A percentile compares a stretch with the other conserved stretches of the same genome.
These are phyloP conservation scores for Rhizoglyphus robini DNA, from an alignment of 1,140 invertebrate species.

Conservation along the genomic window DNA sequence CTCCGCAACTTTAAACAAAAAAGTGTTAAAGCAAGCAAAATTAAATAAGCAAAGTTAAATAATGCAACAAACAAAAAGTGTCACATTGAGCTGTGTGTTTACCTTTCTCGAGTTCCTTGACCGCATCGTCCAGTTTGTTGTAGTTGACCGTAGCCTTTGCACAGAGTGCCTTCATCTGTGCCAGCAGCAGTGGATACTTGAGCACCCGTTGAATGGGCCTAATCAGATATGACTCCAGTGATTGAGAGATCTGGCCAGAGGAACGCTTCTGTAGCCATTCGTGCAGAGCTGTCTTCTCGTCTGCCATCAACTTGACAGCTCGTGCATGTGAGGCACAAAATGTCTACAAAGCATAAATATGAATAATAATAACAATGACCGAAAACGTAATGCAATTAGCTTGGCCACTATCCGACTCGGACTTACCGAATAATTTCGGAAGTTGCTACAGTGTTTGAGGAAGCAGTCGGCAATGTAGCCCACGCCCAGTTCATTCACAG, in stretches of 20 bases:
- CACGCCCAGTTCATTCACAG: slow-evolving; percentile 3
- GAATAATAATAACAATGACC: not conserved
- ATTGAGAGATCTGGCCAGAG: slow-evolving; percentile 18
- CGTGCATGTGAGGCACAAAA: slow-evolving; percentile 98
- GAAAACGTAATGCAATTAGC: not conserved
- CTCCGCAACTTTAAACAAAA: slow-evolving; percentile 69
- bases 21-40: slow-evolving; percentile 82
- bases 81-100: too few relatives aligned
- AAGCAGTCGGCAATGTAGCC: slow-evolving; percentile 14
- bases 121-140: slow-evolving; percentile 54
- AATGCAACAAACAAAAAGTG: too few relatives aligned
- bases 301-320: slow-evolving; percentile 83
- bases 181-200: slow-evolving; percentile 88
- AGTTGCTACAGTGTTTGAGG: slow-evolving; percentile 1
- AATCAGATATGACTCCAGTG: slow-evolving; percentile 82
- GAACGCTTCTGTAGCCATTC: slow-evolving; percentile 17
- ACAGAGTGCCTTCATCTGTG: slow-evolving; percentile 85
- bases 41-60: not conserved
- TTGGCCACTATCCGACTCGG: too few relatives aligned
- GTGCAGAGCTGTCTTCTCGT: slow-evolving; percentile 17
- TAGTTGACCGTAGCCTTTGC: slow-evolving; percentile 82
- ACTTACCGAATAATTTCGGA: slow-evolving; percentile 13
- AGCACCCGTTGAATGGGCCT: slow-evolving; percentile 97
- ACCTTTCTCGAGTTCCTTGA: slow-evolving; percentile 55
- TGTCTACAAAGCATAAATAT: slow-evolving; percentile 33